These are phyloP conservation scores for Lutra lutra DNA, from an alignment of 2,797 vertebrate genomes.

Conservation along the genomic window DNA sequence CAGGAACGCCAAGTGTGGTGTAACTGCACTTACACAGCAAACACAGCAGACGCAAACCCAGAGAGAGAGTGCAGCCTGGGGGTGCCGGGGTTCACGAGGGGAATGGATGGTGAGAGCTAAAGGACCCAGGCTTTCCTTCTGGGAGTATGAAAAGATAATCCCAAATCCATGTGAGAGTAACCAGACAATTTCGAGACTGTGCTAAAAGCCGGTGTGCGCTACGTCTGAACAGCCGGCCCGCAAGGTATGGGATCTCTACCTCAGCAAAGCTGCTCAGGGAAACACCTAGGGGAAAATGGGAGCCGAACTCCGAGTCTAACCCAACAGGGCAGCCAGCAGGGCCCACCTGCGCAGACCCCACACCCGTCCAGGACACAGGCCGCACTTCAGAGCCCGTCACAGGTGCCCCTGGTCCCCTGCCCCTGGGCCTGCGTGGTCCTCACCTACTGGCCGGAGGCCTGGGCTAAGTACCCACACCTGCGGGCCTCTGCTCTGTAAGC, in stretches of 20 bases:
- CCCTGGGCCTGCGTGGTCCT: not conserved
- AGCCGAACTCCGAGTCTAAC: not conserved
- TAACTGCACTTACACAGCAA: rapidly evolving
- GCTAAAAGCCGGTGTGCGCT: rapidly evolving
- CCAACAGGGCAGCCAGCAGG: not conserved
- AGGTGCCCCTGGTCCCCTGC: not conserved
- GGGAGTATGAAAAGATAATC: not conserved
- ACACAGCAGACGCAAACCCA: not conserved
- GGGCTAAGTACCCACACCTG: no score
- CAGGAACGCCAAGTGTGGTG: rapidly evolving
- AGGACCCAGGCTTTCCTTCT: not conserved
- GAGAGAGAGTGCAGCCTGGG: not conserved
- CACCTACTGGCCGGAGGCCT: not conserved
- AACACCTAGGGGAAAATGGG: rapidly evolving
- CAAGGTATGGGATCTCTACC: rapidly evolving
- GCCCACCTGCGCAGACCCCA: not conserved
- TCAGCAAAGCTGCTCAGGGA: rapidly evolving
- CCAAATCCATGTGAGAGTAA: rapidly evolving
- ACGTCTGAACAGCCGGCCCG: rapidly evolving
- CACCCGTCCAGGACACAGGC: not conserved
- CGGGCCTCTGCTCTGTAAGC: not conserved
- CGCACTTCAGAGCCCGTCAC: not conserved
- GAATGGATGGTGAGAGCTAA: not conserved
- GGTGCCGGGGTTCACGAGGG: rapidly evolving
- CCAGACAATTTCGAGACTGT: rapidly evolving